Conservation (phyloP, 2,113 vertebrate species). For the Aspiorhynchus laticeps region DNA sequence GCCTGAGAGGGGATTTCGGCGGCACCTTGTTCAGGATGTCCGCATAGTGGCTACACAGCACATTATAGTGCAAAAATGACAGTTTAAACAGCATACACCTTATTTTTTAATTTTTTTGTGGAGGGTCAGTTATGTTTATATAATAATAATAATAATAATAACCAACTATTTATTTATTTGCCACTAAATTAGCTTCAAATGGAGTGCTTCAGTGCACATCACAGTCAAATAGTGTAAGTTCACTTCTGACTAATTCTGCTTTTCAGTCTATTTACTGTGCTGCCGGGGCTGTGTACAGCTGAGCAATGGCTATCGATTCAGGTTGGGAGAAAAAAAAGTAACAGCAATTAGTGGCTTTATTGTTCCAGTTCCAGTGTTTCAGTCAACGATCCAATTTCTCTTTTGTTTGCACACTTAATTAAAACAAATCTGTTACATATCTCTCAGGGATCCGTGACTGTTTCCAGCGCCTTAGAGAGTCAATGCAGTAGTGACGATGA, state of each 20-base stretch:
- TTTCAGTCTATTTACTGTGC: slow-evolving; percentile 56
- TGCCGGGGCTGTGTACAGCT: slow-evolving; percentile 61
- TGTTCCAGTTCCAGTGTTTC: slow-evolving; percentile 73
- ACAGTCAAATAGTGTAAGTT: slow-evolving; percentile 16
- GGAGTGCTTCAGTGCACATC: background rate
- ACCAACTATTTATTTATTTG: background rate
- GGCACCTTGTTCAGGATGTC: slow-evolving; percentile 33
- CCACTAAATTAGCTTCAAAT: background rate
- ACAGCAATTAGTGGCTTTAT: slow-evolving; percentile 77
- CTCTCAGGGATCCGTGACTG: slow-evolving; percentile 73
- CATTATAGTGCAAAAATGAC: slow-evolving; percentile 18
- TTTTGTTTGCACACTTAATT: slow-evolving; percentile 81
- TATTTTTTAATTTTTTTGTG: too few species aligned
- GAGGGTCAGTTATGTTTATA: too few species aligned
- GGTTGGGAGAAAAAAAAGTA: slow-evolving; percentile 61
- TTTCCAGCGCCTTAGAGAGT: slow-evolving; percentile 72
- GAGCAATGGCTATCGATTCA: slow-evolving; percentile 76
- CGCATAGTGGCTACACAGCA: slow-evolving; percentile 17
- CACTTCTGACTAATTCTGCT: slow-evolving; percentile 58
- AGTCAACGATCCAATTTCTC: slow-evolving; percentile 79
- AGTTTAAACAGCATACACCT: background rate
- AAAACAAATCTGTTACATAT: slow-evolving; percentile 83
- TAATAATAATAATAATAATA: too few species aligned
- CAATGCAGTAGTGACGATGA: slow-evolving; percentile 75
- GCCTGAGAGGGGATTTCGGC: slow-evolving; percentile 71